Conservation (phyloP, 2,888 invertebrate genomes). For the Cenopis cana region DNA sequence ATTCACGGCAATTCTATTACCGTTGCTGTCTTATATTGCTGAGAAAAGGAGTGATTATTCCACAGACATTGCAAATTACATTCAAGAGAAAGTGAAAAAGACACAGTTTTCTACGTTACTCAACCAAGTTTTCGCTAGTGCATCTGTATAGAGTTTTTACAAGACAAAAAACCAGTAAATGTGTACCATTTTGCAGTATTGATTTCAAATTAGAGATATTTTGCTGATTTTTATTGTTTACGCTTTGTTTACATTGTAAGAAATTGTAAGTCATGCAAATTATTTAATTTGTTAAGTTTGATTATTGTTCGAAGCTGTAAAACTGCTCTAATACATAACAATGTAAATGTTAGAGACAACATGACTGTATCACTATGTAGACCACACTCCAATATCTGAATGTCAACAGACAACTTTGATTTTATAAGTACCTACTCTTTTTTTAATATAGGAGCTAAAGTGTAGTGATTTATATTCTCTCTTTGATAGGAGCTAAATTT, state of each 20-base stretch:
- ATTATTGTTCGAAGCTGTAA: neutral
- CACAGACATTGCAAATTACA: constrained; percentile 23
- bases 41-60: constrained; percentile 25
- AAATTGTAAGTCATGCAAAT: neutral
- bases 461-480: neutral
- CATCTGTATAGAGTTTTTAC: constrained; percentile 1
- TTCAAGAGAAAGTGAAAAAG: constrained; percentile 31
- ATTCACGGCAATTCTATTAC: constrained; percentile 23
- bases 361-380: constrained; percentile 1
- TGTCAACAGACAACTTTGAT: neutral
- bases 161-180: neutral
- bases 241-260: neutral
- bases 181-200: constrained; percentile 5
- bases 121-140: constrained; percentile 12
- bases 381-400: neutral
- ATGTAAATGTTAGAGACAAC: constrained; percentile 6
- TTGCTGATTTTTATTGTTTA: constrained; percentile 1
- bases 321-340: constrained; percentile 13
- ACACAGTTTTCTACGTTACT: constrained; percentile 20
- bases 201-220: neutral
- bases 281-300: constrained; percentile 20
- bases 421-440: too few relatives aligned
- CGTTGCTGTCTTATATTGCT: constrained; percentile 22
- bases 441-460: neutral
- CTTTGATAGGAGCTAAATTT: neutral